Percentiles rank a stretch among this genome's conserved stretches.
Evolutionary conservation across 1,140 invertebrate genomes (phyloP).

Genomic region (Diplogasteroides magnus): DNA sequence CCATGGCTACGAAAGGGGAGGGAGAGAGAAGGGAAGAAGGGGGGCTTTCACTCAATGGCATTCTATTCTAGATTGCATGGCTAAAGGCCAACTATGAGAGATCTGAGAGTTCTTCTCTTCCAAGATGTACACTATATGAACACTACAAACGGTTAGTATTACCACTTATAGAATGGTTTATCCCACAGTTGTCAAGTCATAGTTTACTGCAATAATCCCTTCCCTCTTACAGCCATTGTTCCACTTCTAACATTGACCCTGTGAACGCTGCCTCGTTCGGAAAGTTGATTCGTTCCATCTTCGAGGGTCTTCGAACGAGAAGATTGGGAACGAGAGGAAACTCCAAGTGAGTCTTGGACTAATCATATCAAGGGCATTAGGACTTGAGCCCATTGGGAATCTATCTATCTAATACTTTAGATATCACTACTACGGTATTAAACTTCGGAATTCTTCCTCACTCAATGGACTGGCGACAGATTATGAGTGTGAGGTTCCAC

Average conservation of each 20-base stretch:
- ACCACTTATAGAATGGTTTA: too few species aligned
- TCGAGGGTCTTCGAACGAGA: constrained; percentile 84
- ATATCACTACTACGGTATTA: constrained; percentile 96
- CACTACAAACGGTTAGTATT: constrained; percentile 76
- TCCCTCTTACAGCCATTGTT: constrained; percentile 62
- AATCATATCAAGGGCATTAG: too few species aligned
- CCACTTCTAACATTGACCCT: constrained; percentile 86
- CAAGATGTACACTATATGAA: constrained; percentile 87
- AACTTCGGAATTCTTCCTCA: constrained; percentile 61
- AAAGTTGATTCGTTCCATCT: constrained; percentile 93
- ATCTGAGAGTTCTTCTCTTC: constrained; percentile 90
- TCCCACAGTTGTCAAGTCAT: too few species aligned
- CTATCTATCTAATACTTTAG: too few species aligned
- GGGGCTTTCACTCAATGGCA: neutral
- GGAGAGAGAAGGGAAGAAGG: neutral
- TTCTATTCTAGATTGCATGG: constrained; percentile 77
- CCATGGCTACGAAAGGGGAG: neutral
- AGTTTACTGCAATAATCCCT: neutral
- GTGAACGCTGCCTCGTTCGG: constrained; percentile 98
- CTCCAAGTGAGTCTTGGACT: constrained; percentile 69
- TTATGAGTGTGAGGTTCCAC: too few species aligned
- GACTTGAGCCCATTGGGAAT: too few species aligned
- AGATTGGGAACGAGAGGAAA: constrained; percentile 91
- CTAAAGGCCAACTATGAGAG: constrained; percentile 95
- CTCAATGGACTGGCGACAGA: too few species aligned